Percentiles rank a stretch among this genome's conserved stretches.
Evolutionary conservation across 2,797 vertebrate genomes (phyloP).

Genomic region (Hemibagrus guttatus): DNA sequence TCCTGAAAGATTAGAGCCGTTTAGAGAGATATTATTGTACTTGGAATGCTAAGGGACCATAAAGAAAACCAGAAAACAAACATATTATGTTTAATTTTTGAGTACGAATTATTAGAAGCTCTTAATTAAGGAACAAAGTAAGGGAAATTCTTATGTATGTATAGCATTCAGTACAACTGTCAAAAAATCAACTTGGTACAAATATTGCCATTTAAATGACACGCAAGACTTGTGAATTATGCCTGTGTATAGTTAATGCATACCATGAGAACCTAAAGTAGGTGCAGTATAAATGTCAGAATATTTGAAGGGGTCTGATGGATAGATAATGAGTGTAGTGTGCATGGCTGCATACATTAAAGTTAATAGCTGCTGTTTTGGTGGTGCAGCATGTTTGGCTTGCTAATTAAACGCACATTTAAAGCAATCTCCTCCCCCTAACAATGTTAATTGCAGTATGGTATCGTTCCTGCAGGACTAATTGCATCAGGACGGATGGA

Average conservation of each 20-base stretch:
- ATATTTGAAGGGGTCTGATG: conserved; percentile 50
- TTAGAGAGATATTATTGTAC: neutral
- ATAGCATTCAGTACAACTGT: neutral
- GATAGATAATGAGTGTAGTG: conserved; percentile 53
- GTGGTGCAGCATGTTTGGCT: conserved; percentile 61
- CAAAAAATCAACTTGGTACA: neutral
- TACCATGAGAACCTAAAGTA: conserved; percentile 11
- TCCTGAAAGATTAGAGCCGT: neutral
- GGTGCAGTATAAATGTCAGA: conserved; percentile 42
- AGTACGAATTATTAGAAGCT: neutral
- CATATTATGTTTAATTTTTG: neutral
- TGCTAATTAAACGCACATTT: conserved; percentile 66
- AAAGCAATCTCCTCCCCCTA: conserved; percentile 54
- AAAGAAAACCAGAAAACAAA: neutral
- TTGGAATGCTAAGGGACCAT: too few relatives aligned
- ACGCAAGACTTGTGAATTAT: conserved; percentile 10
- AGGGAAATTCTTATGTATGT: neutral
- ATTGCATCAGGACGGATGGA: conserved; percentile 56
- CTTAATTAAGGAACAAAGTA: neutral
- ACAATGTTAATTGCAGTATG: conserved; percentile 61
- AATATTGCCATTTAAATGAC: conserved; percentile 8
- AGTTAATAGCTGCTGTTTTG: conserved; percentile 53
- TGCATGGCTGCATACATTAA: conserved; percentile 54
- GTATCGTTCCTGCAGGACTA: conserved; percentile 66
- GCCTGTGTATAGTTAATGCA: conserved; percentile 14